Evolutionary conservation across 2,888 invertebrate species (phyloP).

Genomic region (Drosophila cognata): DNA sequence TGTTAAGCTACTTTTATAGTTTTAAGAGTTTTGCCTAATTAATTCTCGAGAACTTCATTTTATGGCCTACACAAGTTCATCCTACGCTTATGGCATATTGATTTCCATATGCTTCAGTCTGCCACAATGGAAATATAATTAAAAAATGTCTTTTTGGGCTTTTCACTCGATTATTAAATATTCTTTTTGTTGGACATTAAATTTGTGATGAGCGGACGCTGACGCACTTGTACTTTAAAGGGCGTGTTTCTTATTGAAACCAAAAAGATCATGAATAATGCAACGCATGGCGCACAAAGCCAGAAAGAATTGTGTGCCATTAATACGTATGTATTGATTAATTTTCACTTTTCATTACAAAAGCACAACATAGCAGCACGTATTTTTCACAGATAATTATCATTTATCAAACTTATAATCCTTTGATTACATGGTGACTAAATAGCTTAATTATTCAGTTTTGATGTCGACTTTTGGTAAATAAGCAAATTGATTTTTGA

Average conservation of each 20-base stretch:
- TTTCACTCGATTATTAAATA: constrained; percentile 39
- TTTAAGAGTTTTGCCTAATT: constrained; percentile 3
- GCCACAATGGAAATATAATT: constrained; percentile 50
- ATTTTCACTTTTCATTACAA: constrained; percentile 66
- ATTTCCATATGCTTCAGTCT: constrained; percentile 22
- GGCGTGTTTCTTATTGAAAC: constrained; percentile 32
- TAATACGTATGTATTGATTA: constrained; percentile 15
- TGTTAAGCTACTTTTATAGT: constrained; percentile 15
- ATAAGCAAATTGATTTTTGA: constrained; percentile 29
- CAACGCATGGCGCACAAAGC: constrained; percentile 24
- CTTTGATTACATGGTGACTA: background rate
- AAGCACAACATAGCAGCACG: constrained; percentile 33
- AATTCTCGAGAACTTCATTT: constrained; percentile 20
- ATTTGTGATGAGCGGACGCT: constrained; percentile 26
- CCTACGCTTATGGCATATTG: constrained; percentile 60
- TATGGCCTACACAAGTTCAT: constrained; percentile 50
- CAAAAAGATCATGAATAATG: constrained; percentile 62
- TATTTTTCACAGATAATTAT: background rate
- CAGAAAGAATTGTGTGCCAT: background rate
- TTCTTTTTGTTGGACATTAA: constrained; percentile 17
- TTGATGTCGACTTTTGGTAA: background rate
- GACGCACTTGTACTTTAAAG: constrained; percentile 61
- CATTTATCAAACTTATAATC: constrained; percentile 2
- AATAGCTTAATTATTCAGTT: constrained; percentile 12
- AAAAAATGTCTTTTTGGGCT: constrained; percentile 57